Evolutionary conservation across 2,113 vertebrate species (phyloP), one percentile per base, ranked within the genome.

Genomic region (Takifugu flavidus): DNA sequence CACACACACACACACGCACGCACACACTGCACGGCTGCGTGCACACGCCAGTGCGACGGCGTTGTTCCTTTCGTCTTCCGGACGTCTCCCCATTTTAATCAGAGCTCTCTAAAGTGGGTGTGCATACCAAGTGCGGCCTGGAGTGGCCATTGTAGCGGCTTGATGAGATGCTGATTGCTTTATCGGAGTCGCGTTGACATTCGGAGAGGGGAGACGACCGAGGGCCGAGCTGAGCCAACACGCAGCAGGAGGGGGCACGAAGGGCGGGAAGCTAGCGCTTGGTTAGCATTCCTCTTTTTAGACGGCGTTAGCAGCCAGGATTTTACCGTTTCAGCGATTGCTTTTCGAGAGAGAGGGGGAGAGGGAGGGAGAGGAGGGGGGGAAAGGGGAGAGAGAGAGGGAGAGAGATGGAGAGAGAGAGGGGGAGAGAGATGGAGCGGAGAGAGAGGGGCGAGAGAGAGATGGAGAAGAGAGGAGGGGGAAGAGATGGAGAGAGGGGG

Each of bases 121-220:
- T 69, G 72, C 62, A 70, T 25, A 57, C 47, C 1, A 44, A 79
- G 65, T 39, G 65, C 34, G 5, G 54, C 67, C 59, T 72, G 58
- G 53, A 73, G 72, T 53, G 65, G 69, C 42, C 2, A 72, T 56
- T 6, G 51, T 57, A 15, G 62, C 29, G 8, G 65, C n/a, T 44
- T 44, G 74, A 77, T 56, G 73, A 3, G 31, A 67, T 39, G 7
- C 44, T 72, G 73, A 84, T 74, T 69, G 62, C 70, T 62, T 61
- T 47, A 54, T 53, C 60, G 29, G 60, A 53, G 60, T 4, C 5
- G 28, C 26, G 66, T 65, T 76, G 81, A 71, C 70, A 59, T 49
- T 55, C 13, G 2, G 31, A 44, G 49, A 61, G 64, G 46, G 29
- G n/a, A n/a, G n/a, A n/a, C 29, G 4, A 13, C 44, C 29, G 2